Evolutionary conservation across 2,113 vertebrate species (phyloP), one percentile per base, ranked within the genome.

Genomic region (Notarius lentiginosus): DNA sequence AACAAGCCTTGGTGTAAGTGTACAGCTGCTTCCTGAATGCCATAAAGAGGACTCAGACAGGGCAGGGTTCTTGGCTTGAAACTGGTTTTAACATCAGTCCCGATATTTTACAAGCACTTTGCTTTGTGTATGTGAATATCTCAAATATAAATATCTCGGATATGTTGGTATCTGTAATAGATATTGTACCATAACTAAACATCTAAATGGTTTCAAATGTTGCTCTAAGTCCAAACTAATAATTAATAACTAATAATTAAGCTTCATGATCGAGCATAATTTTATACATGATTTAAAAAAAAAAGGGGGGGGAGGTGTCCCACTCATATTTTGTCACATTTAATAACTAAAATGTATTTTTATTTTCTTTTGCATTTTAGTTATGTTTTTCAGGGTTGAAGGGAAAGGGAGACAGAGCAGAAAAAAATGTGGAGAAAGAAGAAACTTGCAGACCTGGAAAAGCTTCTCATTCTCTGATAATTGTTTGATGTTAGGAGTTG

Each of bases 1-100:
- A 87, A 63, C 49, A 76, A 58, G 60, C 49, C 11, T 87, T 75
- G 77, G 47, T 68, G 14, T 70, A 53, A 70, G 82, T 58, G 17
- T 84, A 72, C 30, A 81, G 20, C n/a, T 56, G 11, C 58, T 53
- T 80, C 7, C 47, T 49, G 60, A 15, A 55, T 68, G 18, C 56
- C 51, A 65, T 7, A 58, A 22, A 66, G 34, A 53, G 18, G 73
- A 60, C 58, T 56, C 14, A 7, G 20, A 41, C 79, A 47, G 30
- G 10, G 20, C 2, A 2, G 30, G 55, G 34, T 22, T 1, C 18
- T 20, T 76, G 55, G 51, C 4, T 79, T 79, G 14, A 56, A 79
- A 27, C 53, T 22, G 30, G 18, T 61, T 80, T 60, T 6, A 24
- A 60, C 9, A 27, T 60, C 12, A 27, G 5, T 53, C 17, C 41